A percentile compares a stretch with the other conserved stretches of the same genome.
Conservation (phyloP, 2,797 vertebrate species). For the Florisuga fusca region DNA sequence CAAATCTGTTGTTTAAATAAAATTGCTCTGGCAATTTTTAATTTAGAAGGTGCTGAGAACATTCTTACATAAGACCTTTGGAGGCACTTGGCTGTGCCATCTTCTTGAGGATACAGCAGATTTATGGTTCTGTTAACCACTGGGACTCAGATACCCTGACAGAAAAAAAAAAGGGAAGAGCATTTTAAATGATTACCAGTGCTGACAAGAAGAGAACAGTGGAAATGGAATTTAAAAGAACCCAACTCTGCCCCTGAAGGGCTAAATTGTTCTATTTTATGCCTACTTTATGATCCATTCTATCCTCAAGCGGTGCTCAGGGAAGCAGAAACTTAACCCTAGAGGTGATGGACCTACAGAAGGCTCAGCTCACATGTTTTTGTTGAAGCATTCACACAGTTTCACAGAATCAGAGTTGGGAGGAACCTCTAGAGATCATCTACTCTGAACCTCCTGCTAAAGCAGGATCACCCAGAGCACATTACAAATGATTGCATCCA, state of each 20-base stretch:
- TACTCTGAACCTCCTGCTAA: too few relatives aligned
- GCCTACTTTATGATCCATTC: not conserved
- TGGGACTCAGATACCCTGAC: not conserved
- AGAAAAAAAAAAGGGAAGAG: not conserved
- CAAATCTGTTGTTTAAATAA: not conserved
- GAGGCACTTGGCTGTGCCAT: not conserved
- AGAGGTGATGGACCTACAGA: not conserved
- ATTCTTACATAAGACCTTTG: not conserved
- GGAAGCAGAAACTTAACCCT: not conserved
- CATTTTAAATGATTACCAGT: not conserved
- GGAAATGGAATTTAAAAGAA: constrained; percentile 6
- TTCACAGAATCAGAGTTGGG: too few relatives aligned
- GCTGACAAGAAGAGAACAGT: not conserved
- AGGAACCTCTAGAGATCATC: too few relatives aligned
- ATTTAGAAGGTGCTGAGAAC: not conserved
- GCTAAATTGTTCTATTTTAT: not conserved
- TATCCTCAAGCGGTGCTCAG: not conserved
- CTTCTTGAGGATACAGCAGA: not conserved
- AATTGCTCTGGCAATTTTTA: not conserved
- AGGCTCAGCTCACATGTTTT: not conserved
- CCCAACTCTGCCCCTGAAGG: not conserved
- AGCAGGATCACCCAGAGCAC: too few relatives aligned
- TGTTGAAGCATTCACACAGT: not conserved
- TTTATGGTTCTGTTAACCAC: not conserved
- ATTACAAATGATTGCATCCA: too few relatives aligned